phyloP scores from a whole-genome alignment of 2,113 vertebrate genomes.

The Pontoporia blainvillei region DNA sequence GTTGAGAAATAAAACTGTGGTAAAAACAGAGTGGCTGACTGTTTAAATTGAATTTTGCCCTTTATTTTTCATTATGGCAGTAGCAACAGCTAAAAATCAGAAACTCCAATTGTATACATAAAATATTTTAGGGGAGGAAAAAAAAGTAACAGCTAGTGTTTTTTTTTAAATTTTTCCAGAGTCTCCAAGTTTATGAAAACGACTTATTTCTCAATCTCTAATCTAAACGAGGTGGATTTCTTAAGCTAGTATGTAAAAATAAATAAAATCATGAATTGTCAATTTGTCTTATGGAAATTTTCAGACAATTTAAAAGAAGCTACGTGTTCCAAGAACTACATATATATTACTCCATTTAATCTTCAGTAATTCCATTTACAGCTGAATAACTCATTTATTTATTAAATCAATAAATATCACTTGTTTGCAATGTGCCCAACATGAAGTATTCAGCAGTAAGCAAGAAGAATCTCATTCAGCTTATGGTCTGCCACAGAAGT shows the following conservation, averaged over 20 bases:
- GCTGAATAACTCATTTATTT: not conserved
- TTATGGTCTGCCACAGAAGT: not conserved
- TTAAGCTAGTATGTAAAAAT: not conserved
- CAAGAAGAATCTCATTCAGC: not conserved
- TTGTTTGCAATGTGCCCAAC: not conserved
- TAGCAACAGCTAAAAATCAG: not conserved
- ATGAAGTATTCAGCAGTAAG: not conserved
- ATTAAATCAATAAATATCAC: conserved; percentile 12
- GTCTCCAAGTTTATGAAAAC: conserved; percentile 8
- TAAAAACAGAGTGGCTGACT: not conserved
- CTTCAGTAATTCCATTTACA: not conserved
- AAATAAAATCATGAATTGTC: conserved; percentile 22
- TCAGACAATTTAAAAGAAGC: conserved; percentile 21
- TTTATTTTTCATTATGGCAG: not conserved
- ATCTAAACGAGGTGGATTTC: conserved; percentile 14
- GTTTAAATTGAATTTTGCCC: conserved; percentile 8
- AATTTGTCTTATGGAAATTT: not conserved
- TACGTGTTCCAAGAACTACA: not conserved
- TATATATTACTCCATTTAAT: not conserved
- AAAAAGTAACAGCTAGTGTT: not conserved
- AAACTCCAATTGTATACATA: not conserved
- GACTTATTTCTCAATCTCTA: not conserved
- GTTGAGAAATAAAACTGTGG: not conserved
- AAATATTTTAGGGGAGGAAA: not conserved
- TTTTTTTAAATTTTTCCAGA: not conserved